Conservation (phyloP, 2,113 vertebrate species). For the Malurus cyaneus region DNA sequence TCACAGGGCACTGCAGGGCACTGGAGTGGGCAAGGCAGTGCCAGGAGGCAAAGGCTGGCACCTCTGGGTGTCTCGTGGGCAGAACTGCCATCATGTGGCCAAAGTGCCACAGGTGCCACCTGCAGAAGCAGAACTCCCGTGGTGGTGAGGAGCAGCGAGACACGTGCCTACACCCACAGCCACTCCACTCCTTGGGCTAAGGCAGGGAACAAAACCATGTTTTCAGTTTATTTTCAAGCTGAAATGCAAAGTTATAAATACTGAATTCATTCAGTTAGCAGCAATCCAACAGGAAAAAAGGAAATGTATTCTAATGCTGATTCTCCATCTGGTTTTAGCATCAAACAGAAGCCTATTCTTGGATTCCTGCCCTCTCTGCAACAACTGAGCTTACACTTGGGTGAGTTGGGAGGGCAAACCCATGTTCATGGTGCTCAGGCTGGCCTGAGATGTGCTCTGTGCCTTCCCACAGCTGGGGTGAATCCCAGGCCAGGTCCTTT, state of each 20-base stretch:
- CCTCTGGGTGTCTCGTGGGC: neutral
- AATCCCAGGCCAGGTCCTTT: neutral
- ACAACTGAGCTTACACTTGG: accelerated
- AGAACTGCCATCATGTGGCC: neutral
- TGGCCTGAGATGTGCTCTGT: neutral
- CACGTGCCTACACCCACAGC: accelerated
- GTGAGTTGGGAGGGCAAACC: neutral
- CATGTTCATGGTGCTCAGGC: accelerated
- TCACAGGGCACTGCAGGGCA: neutral
- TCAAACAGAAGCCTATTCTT: neutral
- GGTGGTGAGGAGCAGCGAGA: neutral
- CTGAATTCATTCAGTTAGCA: neutral
- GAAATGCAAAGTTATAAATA: neutral
- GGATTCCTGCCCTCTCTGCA: neutral
- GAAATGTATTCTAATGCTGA: neutral
- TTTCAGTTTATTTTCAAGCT: neutral
- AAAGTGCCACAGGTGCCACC: neutral
- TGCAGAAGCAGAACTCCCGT: accelerated
- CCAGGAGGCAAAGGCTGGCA: neutral
- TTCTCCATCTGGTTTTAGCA: neutral
- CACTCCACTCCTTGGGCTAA: neutral
- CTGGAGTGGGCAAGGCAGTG: neutral
- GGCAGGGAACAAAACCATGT: neutral
- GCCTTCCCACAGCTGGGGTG: neutral
- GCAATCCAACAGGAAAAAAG: neutral